Conservation (phyloP, 2,113 vertebrate species). For the Sylvilagus bachmani region DNA sequence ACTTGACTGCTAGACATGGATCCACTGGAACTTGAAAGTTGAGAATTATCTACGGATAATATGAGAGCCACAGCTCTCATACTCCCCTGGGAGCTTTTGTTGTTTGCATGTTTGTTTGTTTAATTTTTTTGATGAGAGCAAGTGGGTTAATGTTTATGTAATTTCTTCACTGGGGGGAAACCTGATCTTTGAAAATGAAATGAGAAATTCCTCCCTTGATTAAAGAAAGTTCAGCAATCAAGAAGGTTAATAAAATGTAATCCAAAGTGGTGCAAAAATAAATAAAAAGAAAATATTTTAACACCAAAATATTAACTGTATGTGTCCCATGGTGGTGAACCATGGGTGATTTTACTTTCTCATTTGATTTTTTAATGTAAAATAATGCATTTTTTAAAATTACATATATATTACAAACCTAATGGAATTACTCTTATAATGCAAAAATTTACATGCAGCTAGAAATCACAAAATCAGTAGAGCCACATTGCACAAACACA, state of each 20-base stretch:
- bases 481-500: not conserved
- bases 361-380: not conserved
- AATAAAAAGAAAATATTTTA: conserved; percentile 50
- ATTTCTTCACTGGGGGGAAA: conserved; percentile 22
- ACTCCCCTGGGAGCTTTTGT: not conserved
- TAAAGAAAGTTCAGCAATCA: conserved; percentile 53
- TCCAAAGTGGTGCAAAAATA: conserved; percentile 10
- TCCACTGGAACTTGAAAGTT: not conserved
- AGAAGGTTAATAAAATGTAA: conserved; percentile 7
- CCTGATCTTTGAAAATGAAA: not conserved
- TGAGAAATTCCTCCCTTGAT: conserved; percentile 16
- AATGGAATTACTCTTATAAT: not conserved
- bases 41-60: no score
- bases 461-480: not conserved
- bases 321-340: conserved; percentile 26
- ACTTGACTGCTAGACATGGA: not conserved
- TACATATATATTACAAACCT: not conserved
- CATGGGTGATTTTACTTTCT: not conserved
- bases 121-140: conserved; percentile 13
- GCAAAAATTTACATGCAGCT: not conserved
- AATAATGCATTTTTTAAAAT: conserved; percentile 47
- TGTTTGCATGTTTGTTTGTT: not conserved
- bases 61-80: not conserved
- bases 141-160: not conserved
- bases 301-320: conserved; percentile 10